Percentiles rank a stretch among this genome's conserved stretches.
Evolutionary conservation across 2,797 vertebrate species (phyloP).

Genomic region (Sebastes vulpes): DNA sequence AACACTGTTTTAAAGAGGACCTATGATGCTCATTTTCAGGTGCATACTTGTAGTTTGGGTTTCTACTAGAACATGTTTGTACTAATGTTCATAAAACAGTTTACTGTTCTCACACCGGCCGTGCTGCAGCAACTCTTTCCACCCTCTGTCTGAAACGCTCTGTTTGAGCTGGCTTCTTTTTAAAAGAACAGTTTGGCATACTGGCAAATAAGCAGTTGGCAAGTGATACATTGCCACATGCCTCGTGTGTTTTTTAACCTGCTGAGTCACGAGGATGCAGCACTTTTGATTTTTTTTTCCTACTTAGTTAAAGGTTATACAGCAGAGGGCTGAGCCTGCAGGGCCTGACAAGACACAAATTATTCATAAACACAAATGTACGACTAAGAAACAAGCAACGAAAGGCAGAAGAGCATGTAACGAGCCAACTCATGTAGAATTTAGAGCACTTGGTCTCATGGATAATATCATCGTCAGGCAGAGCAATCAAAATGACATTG

Average conservation of each 20-base stretch:
- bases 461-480: not conserved
- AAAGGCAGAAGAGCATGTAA: not conserved
- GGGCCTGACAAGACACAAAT: not conserved
- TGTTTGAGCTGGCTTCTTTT: no score
- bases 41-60: no score
- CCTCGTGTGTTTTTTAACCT: not conserved
- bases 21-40: no score
- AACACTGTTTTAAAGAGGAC: not conserved
- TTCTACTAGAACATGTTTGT: no score
- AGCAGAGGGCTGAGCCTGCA: not conserved
- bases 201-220: not conserved
- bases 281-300: not conserved
- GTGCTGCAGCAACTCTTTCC: no score
- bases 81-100: no score
- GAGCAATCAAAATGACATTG: not conserved
- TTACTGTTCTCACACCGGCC: no score
- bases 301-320: slow-evolving; percentile 10
- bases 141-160: no score
- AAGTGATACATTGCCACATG: not conserved
- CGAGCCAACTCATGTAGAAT: not conserved
- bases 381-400: not conserved
- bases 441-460: not conserved
- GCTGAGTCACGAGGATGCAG: slow-evolving; percentile 12
- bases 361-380: slow-evolving; percentile 9
- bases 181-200: not conserved